These are phyloP conservation scores for Suncus etruscus DNA, from an alignment of 2,113 vertebrate genomes.

Conservation along the genomic window DNA sequence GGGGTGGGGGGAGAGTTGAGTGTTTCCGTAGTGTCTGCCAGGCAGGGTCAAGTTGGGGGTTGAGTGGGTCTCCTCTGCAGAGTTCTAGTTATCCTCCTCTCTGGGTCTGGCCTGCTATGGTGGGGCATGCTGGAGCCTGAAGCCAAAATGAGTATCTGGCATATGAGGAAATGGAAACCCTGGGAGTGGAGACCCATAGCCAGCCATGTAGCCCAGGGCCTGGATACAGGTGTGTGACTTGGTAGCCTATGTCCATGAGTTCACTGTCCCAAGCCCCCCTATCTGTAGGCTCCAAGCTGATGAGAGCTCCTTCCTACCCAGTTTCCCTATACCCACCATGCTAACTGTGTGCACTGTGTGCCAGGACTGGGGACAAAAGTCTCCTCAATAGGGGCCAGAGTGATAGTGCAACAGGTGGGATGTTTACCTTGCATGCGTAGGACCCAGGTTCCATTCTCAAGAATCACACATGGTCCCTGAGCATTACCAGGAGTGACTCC, in stretches of 20 bases:
- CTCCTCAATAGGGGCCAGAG: background rate
- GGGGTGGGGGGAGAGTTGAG: background rate
- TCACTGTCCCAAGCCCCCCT: background rate
- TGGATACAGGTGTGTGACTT: background rate
- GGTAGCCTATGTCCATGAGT: too few species aligned
- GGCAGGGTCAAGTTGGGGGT: background rate
- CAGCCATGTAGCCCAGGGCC: background rate
- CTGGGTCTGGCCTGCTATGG: background rate
- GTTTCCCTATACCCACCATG: too few species aligned
- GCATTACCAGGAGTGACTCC: too few species aligned
- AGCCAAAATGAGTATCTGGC: background rate
- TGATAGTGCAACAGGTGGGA: too few species aligned
- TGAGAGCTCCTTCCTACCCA: background rate
- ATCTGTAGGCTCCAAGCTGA: background rate
- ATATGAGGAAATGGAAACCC: background rate
- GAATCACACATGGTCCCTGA: too few species aligned
- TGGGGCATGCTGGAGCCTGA: background rate
- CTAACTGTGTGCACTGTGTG: background rate
- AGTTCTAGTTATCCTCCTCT: background rate
- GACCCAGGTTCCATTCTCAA: too few species aligned
- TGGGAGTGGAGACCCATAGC: background rate
- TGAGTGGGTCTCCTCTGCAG: background rate
- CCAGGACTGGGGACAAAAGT: background rate
- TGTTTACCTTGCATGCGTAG: too few species aligned
- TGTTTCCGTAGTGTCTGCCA: background rate